Evolutionary conservation across 2,797 vertebrate genomes (phyloP), one percentile per base, ranked within the genome.

Genomic region (Rhabdomys pumilio): DNA sequence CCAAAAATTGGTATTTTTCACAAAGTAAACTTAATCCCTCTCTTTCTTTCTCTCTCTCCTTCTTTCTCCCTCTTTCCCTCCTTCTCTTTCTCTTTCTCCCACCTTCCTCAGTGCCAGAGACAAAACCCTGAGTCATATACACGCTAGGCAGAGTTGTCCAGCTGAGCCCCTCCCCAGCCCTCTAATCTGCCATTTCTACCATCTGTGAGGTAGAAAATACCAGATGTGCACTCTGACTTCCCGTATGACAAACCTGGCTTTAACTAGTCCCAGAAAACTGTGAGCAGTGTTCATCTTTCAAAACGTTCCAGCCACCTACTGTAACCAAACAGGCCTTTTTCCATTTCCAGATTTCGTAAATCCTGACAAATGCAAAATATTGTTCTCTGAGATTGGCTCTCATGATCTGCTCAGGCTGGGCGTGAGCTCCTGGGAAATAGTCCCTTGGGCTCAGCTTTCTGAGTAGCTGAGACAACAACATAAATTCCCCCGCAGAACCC

Each of bases 321-420:
- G 76, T 97, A 98, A 96, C 96, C 96, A 93, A 98, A 93, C 79
- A 95, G 75, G 22, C 90, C 97, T 97, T 97, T 97, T 97, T 96
- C 72, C 22, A 65, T 93, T 91, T 97, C 97, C 92, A 96, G 80
- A 92, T 94, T 96, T 94, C 96, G 95, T 95, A 95, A 95, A 89
- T 82, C n/a, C 89, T 67, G 26, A 72, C 38, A 73, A 79, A 59
- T 44, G 53, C 50, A 57, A 57, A 44, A 67, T 67, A 47, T 47
- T 38, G 44, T 53, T 53, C 41, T 77, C 50, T 57, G 20, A 59
- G n/a, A 29, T 34, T 11, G 20, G 20, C 50, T 93, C 47, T 59
- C 83, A 10, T 31, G 76, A 67, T 67, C 65, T 47, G 13, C n/a
- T 20, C 53, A 67, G 29, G 63, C 83, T 59, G 26, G 14, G 29